Base-by-base conservation (phyloP, 2,113 vertebrate genomes). In the Candoia aspera region DNA sequence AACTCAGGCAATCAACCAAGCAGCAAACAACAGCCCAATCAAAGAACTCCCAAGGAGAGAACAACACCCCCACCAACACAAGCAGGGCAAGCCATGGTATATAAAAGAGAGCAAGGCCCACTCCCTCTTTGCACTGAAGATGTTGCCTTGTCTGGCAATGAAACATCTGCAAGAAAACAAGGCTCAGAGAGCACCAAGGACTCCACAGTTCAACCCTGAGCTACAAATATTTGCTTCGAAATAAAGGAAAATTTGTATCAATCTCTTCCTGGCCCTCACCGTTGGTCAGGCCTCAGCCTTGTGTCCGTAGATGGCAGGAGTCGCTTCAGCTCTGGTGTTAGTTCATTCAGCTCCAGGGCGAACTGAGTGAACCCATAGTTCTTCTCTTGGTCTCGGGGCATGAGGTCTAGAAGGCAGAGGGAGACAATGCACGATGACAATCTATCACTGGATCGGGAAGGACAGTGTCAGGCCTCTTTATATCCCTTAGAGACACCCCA, bases 341-440 rank as follows among this genome's bases (percentile, higher is more conserved):
- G 97, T 95, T 99, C 99, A 4, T 99, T 99, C 26, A 98, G 97
- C 95, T 99, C 99, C 96, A 98, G 96, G 92, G 99, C 98, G 2
- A 98, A 99, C 86, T 95, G 97, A 0, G 99, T 99, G 96, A 99
- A 99, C 90, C 99, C 99, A 29, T 98, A 99, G 95, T 96, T 99
- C 94, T 97, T 93, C 84, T 96, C 94, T 24, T 98, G 90, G 91
- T 99, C 98, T 0, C 97, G 98, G n/a, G 99, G 99, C 96, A 98
- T 98, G 29, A 97, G 95, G 89, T 98, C 99, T 99, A 94, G 5
- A 90, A 86, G 84, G 83, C n/a, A 8, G 6, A 53, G 6, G 19
- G 1, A 60, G 64, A 21, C 15, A 46, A 46, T 4, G 24, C 3
- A 9, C 24, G 19, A 37, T 90, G 55, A 42, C 15, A 57, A 23